phyloP scores from a whole-genome alignment of 2,113 vertebrate species.

The Pangasianodon gigas region DNA sequence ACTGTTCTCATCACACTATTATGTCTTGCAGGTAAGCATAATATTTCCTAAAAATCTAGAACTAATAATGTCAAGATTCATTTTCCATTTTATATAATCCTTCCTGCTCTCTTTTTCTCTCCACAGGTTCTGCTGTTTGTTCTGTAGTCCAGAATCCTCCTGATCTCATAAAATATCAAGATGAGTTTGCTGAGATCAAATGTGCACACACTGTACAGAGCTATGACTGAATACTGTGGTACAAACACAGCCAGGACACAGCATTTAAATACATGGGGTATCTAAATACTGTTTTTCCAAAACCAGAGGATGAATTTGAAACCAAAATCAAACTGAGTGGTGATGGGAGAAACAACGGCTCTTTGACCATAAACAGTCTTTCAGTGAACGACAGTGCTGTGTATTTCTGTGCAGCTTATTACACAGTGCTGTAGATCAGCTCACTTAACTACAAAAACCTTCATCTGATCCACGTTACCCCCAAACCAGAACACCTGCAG shows the following conservation, averaged over 20 bases:
- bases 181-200: slow-evolving; percentile 22
- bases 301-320: background rate
- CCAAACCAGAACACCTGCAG: slow-evolving; percentile 17
- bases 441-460: slow-evolving; percentile 38
- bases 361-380: slow-evolving; percentile 14
- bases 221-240: slow-evolving; percentile 52
- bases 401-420: slow-evolving; percentile 54
- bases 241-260: slow-evolving; percentile 35
- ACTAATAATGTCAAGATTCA: background rate
- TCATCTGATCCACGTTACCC: background rate
- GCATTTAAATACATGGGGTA: slow-evolving; percentile 43
- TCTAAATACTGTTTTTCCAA: background rate
- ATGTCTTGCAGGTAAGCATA: slow-evolving; percentile 30
- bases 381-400: slow-evolving; percentile 30
- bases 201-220: slow-evolving; percentile 30
- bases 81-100: background rate
- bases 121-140: slow-evolving; percentile 29
- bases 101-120: background rate
- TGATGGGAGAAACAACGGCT: slow-evolving; percentile 23
- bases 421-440: slow-evolving; percentile 38
- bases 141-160: slow-evolving; percentile 39
- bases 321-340: slow-evolving; percentile 16
- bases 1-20: slow-evolving; percentile 11
- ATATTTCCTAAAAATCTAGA: background rate
- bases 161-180: background rate